Base-by-base conservation (phyloP, 2,113 vertebrate genomes). In the Herpailurus yagouaroundi region DNA sequence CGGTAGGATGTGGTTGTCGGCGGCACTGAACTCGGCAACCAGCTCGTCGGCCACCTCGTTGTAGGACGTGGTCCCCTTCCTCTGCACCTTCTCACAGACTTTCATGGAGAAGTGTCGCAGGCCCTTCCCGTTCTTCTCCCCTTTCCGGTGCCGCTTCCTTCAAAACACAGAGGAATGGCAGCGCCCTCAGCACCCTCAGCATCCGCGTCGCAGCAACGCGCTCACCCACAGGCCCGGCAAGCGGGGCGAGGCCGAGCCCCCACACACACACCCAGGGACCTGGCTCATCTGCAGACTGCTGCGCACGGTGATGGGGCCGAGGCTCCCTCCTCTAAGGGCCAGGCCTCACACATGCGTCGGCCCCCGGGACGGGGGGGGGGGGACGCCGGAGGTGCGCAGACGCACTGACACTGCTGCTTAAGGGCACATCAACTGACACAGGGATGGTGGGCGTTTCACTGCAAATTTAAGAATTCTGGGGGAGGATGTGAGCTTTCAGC, bases 31-130 rank as follows among this genome's bases (percentile, higher is more conserved):
- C 98, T 99, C 99, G 50, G 99, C 99, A 25, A 99, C 99, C 98
- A 99, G 98, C 97, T 99, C 99, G 63, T 99, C 99, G 23, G 99
- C 99, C 97, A 99, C 99, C 97, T 99, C 99, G 92, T 99, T 99
- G 97, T 99, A 99, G 71, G 99, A 99, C 60, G 99, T 99, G 85
- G 99, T 99, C 94, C 99, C 99, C 98, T 99, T 99, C 97, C 99
- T 99, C 98, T 99, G 99, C 97, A 99, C 99, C 98, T 99, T 99
- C 98, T 99, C 99, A 76, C 99, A 99, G 97, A 99, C 99, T 98
- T 99, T 99, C 99, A 99, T 99, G 96, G 99, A 99, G 98, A 99
- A 99, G 98, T 99, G 99, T 94, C 99, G 99, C 96, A 99, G 98
- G 92, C 99, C 99, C 97, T 99, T 99, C 64, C 99, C 99, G 98